Percentiles rank a stretch among this genome's conserved stretches.
Evolutionary conservation across 2,888 invertebrate genomes (phyloP).

Genomic region (Heliothis peltigera): DNA sequence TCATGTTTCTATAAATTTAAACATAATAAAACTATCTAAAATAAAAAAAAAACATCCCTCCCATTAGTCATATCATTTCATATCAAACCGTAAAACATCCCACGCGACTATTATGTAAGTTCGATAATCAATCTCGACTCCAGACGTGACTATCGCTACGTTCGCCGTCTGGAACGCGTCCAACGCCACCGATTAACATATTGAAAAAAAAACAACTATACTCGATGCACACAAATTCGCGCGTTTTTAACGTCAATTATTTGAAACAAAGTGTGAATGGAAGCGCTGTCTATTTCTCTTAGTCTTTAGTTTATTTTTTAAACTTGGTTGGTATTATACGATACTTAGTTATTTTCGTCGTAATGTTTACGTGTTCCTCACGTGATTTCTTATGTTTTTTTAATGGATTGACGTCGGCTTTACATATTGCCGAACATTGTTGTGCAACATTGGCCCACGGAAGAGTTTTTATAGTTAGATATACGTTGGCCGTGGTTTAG

Average conservation of each 20-base stretch:
- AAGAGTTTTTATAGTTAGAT: constrained; percentile 25
- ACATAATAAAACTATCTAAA: too few relatives aligned
- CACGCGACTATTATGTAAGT: constrained; percentile 53
- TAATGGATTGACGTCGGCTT: constrained; percentile 68
- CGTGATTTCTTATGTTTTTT: constrained; percentile 74
- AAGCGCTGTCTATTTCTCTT: constrained; percentile 47
- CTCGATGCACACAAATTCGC: constrained; percentile 43
- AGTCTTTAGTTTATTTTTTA: constrained; percentile 36
- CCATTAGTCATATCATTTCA: constrained; percentile 38
- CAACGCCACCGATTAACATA: constrained; percentile 45
- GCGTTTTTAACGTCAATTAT: constrained; percentile 44
- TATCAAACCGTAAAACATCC: constrained; percentile 34
- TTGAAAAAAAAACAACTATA: constrained; percentile 28
- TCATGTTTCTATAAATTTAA: not conserved
- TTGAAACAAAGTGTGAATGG: constrained; percentile 62
- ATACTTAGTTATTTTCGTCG: constrained; percentile 62
- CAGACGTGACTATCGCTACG: constrained; percentile 31
- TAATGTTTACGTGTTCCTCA: constrained; percentile 77
- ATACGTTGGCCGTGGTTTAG: constrained; percentile 19
- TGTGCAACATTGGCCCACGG: constrained; percentile 66
- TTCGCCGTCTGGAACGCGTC: constrained; percentile 50
- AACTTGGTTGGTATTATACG: constrained; percentile 38
- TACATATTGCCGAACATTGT: constrained; percentile 69
- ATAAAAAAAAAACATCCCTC: constrained; percentile 16
- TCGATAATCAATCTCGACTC: constrained; percentile 46